Percentiles rank a stretch among this genome's conserved stretches.
These are phyloP conservation scores for Cranoglanis bouderius DNA, from an alignment of 2,113 vertebrate species.

Conservation along the genomic window DNA sequence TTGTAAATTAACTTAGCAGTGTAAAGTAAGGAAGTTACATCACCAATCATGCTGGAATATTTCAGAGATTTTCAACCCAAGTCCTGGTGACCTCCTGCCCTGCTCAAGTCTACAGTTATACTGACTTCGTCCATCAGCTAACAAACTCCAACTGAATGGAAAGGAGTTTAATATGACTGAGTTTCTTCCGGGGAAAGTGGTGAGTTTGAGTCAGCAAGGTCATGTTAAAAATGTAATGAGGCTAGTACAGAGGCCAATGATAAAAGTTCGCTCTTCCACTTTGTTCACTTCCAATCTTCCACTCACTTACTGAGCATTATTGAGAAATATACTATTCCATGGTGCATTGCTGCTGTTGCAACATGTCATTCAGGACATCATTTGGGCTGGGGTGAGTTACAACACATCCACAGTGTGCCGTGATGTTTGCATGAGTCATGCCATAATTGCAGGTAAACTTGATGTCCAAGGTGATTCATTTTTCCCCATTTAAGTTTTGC, in stretches of 20 bases:
- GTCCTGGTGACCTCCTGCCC: neutral
- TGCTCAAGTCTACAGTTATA: neutral
- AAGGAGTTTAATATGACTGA: neutral
- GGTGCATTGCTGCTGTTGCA: neutral
- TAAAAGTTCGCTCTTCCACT: neutral
- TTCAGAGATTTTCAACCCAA: neutral
- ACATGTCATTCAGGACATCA: neutral
- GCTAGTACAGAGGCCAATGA: neutral
- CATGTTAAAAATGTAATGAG: neutral
- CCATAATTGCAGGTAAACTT: neutral
- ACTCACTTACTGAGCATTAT: neutral
- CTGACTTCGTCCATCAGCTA: neutral
- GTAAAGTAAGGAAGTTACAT: neutral
- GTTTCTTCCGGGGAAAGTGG: neutral
- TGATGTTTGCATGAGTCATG: neutral
- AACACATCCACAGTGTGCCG: neutral
- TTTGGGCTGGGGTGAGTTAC: neutral
- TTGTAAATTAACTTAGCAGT: neutral
- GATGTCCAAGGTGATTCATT: neutral
- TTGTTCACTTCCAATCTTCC: neutral
- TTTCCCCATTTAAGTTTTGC: neutral
- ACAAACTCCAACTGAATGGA: neutral
- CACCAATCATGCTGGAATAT: neutral
- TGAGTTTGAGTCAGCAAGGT: neutral
- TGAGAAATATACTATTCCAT: neutral